Base-by-base conservation (phyloP, 2,888 invertebrate species). In the Andricus curvator region DNA sequence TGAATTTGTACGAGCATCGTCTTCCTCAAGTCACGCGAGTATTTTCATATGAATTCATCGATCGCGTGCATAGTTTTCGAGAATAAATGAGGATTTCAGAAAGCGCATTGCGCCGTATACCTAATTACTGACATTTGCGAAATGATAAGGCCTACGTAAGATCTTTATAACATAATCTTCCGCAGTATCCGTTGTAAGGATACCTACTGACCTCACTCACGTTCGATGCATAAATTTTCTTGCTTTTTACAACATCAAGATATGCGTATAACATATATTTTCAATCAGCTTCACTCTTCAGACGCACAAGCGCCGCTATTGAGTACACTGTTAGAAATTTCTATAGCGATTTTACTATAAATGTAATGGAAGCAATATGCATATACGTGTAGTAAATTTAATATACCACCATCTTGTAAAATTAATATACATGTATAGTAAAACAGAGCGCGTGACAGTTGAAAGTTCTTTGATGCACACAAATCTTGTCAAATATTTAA, bases 111-210 rank as follows among this genome's bases (percentile, higher is more conserved):
- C 25, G 62, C 62, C 25, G 25, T 62, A 62, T 62, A 56, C n/a
- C 56, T 56, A 62, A 62, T 62, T 25, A 25, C 62, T 25, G 25
- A 62, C 62, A 62, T 25, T 62, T 25, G 13, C 62, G 25, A 62
- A 62, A 62, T 25, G 62, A 62, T 62, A 62, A 62, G 25, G 62
- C 15, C 62, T 62, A 56, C 56, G 56, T n/a, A 56, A 56, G 9
- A 56, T n/a, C n/a, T n/a, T 56, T n/a, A 56, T 56, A 56, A n/a
- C n/a, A 56, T 56, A 56, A 56, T 56, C 56, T 56, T 56, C n/a
- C 56, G 9, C 56, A n/a, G 56, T 56, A 25, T 62, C 13, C 25
- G 62, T 25, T 62, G 22, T 6, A 62, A 56, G 20, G 56, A 62
- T 25, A 15, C 62, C 62, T 25, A 25, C 62, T 62, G 62, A 62